Conservation (phyloP, 2,797 vertebrate genomes). For the Sebastolobus altivelis region DNA sequence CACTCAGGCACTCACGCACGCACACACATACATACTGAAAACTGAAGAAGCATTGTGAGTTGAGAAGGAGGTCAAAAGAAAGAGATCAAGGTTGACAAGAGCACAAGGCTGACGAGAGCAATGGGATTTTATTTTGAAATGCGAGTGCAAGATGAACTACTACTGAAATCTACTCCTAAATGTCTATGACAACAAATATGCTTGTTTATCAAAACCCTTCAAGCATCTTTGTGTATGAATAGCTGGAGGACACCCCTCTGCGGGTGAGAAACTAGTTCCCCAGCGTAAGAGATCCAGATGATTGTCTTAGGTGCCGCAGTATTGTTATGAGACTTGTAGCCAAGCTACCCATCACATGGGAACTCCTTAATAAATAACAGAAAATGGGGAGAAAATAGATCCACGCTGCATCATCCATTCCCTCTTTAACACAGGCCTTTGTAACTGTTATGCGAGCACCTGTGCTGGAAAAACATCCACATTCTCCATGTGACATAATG, state of each 20-base stretch:
- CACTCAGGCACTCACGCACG: constrained; percentile 18
- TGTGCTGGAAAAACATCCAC: constrained; percentile 21
- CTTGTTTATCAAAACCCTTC: constrained; percentile 90
- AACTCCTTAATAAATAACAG: constrained; percentile 79
- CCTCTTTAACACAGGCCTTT: constrained; percentile 28
- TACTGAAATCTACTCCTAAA: constrained; percentile 86
- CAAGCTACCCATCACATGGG: constrained; percentile 90
- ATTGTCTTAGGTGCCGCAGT: constrained; percentile 94
- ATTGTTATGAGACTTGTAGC: constrained; percentile 88
- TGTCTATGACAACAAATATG: constrained; percentile 86
- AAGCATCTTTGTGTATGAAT: constrained; percentile 87
- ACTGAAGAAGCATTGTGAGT: constrained; percentile 87
- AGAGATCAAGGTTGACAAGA: constrained; percentile 78
- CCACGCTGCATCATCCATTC: constrained; percentile 55
- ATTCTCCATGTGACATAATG: constrained; percentile 21
- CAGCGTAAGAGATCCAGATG: constrained; percentile 87
- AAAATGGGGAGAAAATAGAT: constrained; percentile 58
- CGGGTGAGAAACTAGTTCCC: constrained; percentile 86
- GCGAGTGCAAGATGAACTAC: constrained; percentile 86
- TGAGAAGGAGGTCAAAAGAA: constrained; percentile 74
- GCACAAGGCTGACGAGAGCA: constrained; percentile 85
- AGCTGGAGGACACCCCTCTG: constrained; percentile 88
- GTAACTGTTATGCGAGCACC: constrained; percentile 24
- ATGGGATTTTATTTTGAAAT: constrained; percentile 87
- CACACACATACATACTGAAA: constrained; percentile 69